These are phyloP conservation scores for Asbolus verrucosus DNA, from an alignment of 1,140 invertebrate species.

Conservation along the genomic window DNA sequence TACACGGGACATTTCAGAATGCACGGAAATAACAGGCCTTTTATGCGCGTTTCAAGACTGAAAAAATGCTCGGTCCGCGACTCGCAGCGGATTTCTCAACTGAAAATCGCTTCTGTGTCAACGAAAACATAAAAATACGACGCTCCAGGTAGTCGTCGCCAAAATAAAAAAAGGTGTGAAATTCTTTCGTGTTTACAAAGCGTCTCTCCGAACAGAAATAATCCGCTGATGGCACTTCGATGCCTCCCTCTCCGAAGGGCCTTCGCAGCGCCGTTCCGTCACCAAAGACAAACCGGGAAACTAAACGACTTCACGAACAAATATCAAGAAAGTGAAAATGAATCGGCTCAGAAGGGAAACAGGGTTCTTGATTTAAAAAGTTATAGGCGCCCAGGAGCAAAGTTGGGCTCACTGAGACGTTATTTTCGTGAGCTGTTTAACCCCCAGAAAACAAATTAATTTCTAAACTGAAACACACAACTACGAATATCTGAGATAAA, in stretches of 20 bases:
- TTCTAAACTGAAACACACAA: too few species aligned
- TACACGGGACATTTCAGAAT: slow-evolving; percentile 32
- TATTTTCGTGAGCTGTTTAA: too few species aligned
- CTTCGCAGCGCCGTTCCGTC: not conserved
- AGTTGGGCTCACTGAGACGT: too few species aligned
- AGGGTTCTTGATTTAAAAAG: not conserved
- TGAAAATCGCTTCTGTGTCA: slow-evolving; percentile 26
- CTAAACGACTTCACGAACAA: slow-evolving; percentile 8
- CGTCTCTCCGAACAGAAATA: slow-evolving; percentile 25
- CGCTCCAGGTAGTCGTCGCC: slow-evolving; percentile 29
- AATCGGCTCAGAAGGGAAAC: not conserved
- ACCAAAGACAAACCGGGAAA: not conserved
- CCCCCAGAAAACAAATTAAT: too few species aligned
- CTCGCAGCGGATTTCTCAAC: slow-evolving; percentile 15
- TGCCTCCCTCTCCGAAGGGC: not conserved
- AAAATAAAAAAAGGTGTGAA: slow-evolving; percentile 32
- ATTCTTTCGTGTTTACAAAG: slow-evolving; percentile 34
- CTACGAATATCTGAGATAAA: too few species aligned
- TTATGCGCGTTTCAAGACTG: slow-evolving; percentile 6
- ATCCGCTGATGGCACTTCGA: slow-evolving; percentile 25
- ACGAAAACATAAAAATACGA: slow-evolving; percentile 39
- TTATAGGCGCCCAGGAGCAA: too few species aligned
- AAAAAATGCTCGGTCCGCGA: slow-evolving; percentile 23
- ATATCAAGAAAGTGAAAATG: not conserved
- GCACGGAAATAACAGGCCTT: slow-evolving; percentile 2